A percentile compares a stretch with the other conserved stretches of the same genome.
These are phyloP conservation scores for Lasioglossum figueresi DNA, from an alignment of 2,888 invertebrate genomes.

Conservation along the genomic window DNA sequence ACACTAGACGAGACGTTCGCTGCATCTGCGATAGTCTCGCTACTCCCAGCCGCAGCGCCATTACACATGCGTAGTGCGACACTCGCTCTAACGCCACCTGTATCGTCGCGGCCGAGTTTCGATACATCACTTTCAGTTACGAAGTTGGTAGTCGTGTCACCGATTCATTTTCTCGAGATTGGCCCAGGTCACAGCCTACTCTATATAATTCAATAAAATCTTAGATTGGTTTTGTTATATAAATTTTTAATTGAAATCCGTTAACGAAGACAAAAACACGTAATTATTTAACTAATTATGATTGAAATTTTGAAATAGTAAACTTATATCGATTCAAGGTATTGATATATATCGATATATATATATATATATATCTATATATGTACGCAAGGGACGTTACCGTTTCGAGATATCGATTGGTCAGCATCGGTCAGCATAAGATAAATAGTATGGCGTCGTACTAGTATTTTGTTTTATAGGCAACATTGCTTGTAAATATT, in stretches of 20 bases:
- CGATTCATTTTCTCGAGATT: not conserved
- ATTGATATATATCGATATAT: slow-evolving; percentile 8
- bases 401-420: slow-evolving; percentile 39
- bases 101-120: not conserved
- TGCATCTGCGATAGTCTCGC: slow-evolving; percentile 50
- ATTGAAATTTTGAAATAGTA: not conserved
- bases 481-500: slow-evolving; percentile 53
- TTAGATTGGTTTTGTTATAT: not conserved
- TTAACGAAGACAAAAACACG: not conserved
- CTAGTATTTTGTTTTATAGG: slow-evolving; percentile 47
- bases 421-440: slow-evolving; percentile 1
- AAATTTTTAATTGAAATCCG: not conserved
- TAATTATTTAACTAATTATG: not conserved
- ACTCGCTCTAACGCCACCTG: slow-evolving; percentile 18
- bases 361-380: slow-evolving; percentile 12
- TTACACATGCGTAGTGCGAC: slow-evolving; percentile 41
- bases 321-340: not conserved
- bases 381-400: not conserved
- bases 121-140: not conserved
- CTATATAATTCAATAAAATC: not conserved
- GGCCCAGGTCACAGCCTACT: not conserved
- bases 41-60: slow-evolving; percentile 34
- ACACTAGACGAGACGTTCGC: slow-evolving; percentile 50
- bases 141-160: slow-evolving; percentile 18
- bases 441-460: slow-evolving; percentile 42